Evolutionary conservation across 2,888 invertebrate species (phyloP), one percentile per base, ranked within the genome.

Genomic region (Scaptomyza flava): DNA sequence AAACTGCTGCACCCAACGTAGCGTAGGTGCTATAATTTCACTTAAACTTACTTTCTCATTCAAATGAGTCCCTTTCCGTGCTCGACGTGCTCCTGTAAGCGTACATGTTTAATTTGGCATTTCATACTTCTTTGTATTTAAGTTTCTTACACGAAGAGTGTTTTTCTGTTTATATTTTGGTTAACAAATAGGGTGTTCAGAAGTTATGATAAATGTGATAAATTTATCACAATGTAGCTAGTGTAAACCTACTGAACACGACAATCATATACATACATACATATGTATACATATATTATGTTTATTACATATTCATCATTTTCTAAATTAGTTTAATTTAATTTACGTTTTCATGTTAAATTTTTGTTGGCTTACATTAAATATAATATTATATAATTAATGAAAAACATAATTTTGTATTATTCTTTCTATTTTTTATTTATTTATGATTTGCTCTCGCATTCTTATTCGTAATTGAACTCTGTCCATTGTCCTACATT

Each of bases 101-200:
- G 73, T 77, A 71, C 86, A 80, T 83, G 81, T 86, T 80, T 83
- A 83, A 86, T 82, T 83, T 83, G 75, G 70, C 74, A 67, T 86
- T 77, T 74, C 77, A 67, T 72, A 79, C 72, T 62, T 56, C 47
- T 61, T 48, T 81, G 75, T 68, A 68, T 69, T 85, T 68, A 68
- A 71, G 71, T 70, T 70, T 34, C 63, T 33, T 54, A 42, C 46
- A 30, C 30, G 54, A 14, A 46, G 41, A 6, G n/a, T 36, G n/a
- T 38, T 2, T 38, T 2, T 59, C 58, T 54, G 57, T 71, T 43
- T 38, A 27, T 41, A 14, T 12, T 38, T 38, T 17, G 17, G 17
- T 17, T 17, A 17, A 17, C 17, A 17, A 17, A 1, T 17, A 17
- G 17, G 17, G 17, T 17, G 17, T 17, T 17, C 17, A 17, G 17